phyloP scores from a whole-genome alignment of 2,113 vertebrate species.

The Rostratula benghalensis region DNA sequence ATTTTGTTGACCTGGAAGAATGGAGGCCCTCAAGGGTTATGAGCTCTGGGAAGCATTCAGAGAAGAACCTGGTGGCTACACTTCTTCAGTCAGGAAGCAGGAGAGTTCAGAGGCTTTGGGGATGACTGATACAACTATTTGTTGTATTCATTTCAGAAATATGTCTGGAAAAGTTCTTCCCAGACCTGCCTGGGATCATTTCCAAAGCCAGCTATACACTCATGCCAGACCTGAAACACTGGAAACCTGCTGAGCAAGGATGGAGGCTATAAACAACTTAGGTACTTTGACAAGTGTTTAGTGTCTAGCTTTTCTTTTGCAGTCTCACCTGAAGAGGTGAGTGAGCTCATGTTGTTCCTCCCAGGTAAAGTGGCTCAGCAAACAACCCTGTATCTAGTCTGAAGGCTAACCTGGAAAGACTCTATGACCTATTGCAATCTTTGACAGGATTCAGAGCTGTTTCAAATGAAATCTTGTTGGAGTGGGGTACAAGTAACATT shows the following conservation, averaged over 20 bases:
- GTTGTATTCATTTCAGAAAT: background rate
- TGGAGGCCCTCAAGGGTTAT: background rate
- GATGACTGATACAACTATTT: background rate
- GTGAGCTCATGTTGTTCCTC: background rate
- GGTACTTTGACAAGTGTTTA: background rate
- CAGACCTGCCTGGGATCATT: background rate
- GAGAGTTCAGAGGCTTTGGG: background rate
- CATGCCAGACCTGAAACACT: background rate
- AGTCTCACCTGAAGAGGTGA: background rate
- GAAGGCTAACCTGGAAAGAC: background rate
- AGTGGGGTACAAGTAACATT: background rate
- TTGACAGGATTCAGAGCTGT: background rate
- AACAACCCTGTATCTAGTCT: background rate
- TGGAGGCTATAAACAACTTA: background rate
- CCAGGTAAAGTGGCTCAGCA: background rate
- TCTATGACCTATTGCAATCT: background rate
- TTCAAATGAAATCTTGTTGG: background rate
- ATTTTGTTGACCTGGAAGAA: background rate
- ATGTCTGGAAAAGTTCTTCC: conserved; percentile 12
- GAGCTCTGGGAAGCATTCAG: background rate
- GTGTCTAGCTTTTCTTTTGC: background rate
- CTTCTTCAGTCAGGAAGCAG: background rate
- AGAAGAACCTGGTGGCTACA: background rate
- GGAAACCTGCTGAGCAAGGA: conserved; percentile 41
- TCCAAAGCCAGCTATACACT: background rate